A percentile compares a stretch with the other conserved stretches of the same genome.
Conservation (phyloP, 2,113 vertebrate species). For the Ptychochromis oligacanthus region DNA sequence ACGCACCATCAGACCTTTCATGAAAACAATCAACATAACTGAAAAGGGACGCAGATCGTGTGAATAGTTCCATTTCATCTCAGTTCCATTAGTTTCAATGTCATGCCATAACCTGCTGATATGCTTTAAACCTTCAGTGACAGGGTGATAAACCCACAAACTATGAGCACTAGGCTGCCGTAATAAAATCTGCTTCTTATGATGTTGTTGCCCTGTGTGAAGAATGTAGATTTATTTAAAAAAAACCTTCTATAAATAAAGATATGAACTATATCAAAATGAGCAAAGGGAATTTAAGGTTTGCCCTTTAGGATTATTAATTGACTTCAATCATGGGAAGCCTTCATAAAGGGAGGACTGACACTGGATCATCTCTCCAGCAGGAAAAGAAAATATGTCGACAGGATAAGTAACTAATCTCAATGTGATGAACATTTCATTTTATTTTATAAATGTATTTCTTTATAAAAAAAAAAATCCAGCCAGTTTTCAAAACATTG, state of each 20-base stretch:
- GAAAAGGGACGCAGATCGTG: neutral
- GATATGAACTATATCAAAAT: neutral
- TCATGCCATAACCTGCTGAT: neutral
- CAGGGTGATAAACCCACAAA: neutral
- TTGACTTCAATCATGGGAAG: neutral
- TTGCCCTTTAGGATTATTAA: neutral
- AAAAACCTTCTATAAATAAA: neutral
- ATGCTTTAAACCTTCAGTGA: neutral
- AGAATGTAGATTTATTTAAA: slow-evolving; percentile 4
- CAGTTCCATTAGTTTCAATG: neutral
- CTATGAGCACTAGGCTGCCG: neutral
- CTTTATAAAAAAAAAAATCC: too few species aligned
- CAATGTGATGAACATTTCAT: too few species aligned
- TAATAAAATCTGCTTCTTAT: neutral
- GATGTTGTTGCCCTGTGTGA: neutral
- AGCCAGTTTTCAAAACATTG: neutral
- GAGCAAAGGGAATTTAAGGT: neutral
- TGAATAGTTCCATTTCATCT: neutral
- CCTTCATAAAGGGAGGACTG: neutral
- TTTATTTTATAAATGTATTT: too few species aligned
- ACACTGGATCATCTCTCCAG: too few species aligned
- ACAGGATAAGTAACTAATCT: too few species aligned
- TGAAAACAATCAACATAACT: neutral
- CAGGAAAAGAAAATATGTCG: too few species aligned
- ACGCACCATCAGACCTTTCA: neutral